Percentiles rank a stretch among this genome's conserved stretches.
Evolutionary conservation across 2,888 invertebrate species (phyloP).

Genomic region (Troglohyphantes excavatus): DNA sequence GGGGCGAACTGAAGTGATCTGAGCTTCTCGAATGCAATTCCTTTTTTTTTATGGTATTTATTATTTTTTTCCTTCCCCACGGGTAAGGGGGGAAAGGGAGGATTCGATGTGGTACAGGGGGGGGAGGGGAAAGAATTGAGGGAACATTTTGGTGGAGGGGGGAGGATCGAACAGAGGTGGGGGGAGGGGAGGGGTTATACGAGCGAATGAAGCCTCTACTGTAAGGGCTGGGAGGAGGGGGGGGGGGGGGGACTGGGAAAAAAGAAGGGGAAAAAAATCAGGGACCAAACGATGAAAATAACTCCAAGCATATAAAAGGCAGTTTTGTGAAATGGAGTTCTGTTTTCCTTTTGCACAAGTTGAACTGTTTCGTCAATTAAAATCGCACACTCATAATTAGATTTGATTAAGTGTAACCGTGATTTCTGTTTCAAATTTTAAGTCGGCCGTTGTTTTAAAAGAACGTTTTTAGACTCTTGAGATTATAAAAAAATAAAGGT

Average conservation of each 20-base stretch:
- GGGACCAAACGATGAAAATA: slow-evolving; percentile 31
- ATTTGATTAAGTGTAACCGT: too few species aligned
- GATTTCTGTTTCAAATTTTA: too few species aligned
- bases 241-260: neutral
- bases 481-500: too few species aligned
- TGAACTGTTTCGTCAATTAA: neutral
- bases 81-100: slow-evolving; percentile 12
- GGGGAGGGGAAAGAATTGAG: slow-evolving; percentile 17
- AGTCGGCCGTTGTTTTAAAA: too few species aligned
- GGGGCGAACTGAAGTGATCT: slow-evolving; percentile 51
- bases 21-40: slow-evolving; percentile 58
- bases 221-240: neutral
- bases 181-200: slow-evolving; percentile 10
- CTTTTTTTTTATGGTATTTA: slow-evolving; percentile 64
- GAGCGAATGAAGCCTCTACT: slow-evolving; percentile 29
- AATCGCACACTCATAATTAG: neutral
- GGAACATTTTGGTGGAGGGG: slow-evolving; percentile 27
- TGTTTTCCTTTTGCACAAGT: neutral
- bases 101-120: slow-evolving; percentile 22
- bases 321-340: slow-evolving; percentile 19
- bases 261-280: neutral
- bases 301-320: slow-evolving; percentile 7
- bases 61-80: slow-evolving; percentile 20
- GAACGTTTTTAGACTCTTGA: too few species aligned
- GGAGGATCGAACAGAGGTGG: neutral